phyloP scores from a whole-genome alignment of 1,140 invertebrate species.

The Drosophila mayri region DNA sequence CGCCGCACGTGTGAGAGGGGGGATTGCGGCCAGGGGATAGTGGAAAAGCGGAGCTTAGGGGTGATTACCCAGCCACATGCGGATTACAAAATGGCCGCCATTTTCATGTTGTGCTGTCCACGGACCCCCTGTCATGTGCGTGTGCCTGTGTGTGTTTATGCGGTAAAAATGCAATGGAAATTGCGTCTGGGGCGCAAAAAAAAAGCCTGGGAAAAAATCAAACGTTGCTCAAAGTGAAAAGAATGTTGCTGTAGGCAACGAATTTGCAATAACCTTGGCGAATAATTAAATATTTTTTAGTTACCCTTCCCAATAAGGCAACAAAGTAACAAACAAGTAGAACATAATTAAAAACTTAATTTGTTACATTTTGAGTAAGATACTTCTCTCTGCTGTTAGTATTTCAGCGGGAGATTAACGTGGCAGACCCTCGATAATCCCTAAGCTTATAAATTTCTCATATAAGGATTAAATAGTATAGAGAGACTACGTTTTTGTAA shows the following conservation, averaged over 20 bases:
- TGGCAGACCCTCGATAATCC: background rate
- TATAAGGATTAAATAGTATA: background rate
- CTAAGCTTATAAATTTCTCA: background rate
- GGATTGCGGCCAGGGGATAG: constrained; percentile 19
- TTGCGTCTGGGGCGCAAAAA: constrained; percentile 23
- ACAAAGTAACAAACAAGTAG: background rate
- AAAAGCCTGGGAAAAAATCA: constrained; percentile 22
- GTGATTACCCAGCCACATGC: constrained; percentile 80
- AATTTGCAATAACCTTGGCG: constrained; percentile 7
- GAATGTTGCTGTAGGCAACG: background rate
- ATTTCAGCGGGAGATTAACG: background rate
- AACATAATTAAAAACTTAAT: background rate
- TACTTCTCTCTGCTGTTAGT: background rate
- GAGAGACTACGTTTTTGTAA: background rate
- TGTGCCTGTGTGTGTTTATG: constrained; percentile 46
- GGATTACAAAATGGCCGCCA: constrained; percentile 82
- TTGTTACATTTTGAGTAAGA: too few species aligned
- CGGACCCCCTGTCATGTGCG: background rate
- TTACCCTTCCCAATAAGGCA: background rate
- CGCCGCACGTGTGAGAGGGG: constrained; percentile 44
- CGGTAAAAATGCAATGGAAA: constrained; percentile 72
- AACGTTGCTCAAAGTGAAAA: background rate
- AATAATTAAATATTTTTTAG: background rate
- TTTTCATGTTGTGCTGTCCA: constrained; percentile 61
- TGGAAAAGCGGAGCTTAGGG: constrained; percentile 58